Evolutionary conservation across 1,140 invertebrate genomes (phyloP).

Genomic region (Nymphalis io): DNA sequence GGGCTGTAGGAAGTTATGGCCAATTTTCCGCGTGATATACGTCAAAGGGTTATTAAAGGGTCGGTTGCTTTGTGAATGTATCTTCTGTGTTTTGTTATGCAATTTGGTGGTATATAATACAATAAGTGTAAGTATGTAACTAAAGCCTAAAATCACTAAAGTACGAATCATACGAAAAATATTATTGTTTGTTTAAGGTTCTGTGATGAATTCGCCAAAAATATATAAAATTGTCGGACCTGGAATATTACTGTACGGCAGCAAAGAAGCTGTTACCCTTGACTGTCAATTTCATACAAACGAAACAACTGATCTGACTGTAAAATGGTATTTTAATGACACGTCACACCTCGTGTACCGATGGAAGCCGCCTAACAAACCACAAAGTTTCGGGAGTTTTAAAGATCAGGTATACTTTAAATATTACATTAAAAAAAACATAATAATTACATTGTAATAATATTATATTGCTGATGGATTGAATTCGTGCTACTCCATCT

Average conservation of each 20-base stretch:
- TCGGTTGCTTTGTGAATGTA: too few relatives aligned
- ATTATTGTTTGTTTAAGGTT: slow-evolving; percentile 52
- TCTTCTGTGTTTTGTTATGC: too few relatives aligned
- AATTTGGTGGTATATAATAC: too few relatives aligned
- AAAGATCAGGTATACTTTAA: slow-evolving; percentile 76
- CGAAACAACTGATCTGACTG: slow-evolving; percentile 83
- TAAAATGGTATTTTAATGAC: slow-evolving; percentile 89
- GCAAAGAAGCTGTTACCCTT: slow-evolving; percentile 82
- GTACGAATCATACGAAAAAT: neutral
- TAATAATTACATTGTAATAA: too few relatives aligned
- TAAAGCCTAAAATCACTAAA: too few relatives aligned
- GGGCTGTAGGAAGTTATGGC: too few relatives aligned
- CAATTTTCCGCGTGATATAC: too few relatives aligned
- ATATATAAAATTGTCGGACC: slow-evolving; percentile 83
- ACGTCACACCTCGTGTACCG: slow-evolving; percentile 86
- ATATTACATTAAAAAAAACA: too few relatives aligned
- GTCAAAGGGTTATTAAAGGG: too few relatives aligned
- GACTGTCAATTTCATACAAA: slow-evolving; percentile 87
- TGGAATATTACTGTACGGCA: slow-evolving; percentile 83
- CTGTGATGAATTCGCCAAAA: slow-evolving; percentile 82
- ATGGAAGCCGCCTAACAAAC: slow-evolving; percentile 86
- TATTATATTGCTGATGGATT: too few relatives aligned
- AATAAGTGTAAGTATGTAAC: too few relatives aligned
- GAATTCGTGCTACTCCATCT: too few relatives aligned
- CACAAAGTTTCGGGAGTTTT: slow-evolving; percentile 83